Conservation (phyloP, 2,888 invertebrate species). For the Nowickia ferox region DNA sequence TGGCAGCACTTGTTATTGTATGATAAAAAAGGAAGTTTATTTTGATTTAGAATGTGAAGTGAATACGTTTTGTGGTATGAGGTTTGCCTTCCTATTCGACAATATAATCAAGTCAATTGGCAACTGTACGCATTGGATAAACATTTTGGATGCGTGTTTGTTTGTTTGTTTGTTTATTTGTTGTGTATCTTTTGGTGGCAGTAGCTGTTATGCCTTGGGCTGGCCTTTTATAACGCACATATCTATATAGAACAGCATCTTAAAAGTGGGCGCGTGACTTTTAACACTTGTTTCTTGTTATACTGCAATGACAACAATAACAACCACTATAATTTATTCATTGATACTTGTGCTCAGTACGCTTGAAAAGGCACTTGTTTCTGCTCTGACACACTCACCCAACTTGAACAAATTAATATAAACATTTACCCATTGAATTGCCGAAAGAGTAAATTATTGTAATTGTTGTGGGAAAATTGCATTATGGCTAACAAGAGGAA, state of each 20-base stretch:
- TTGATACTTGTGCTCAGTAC: constrained; percentile 75
- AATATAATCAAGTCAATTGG: constrained; percentile 82
- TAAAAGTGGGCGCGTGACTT: constrained; percentile 79
- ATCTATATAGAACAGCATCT: constrained; percentile 35
- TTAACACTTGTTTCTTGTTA: constrained; percentile 79
- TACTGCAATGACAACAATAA: constrained; percentile 64
- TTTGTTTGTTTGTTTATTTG: constrained; percentile 43
- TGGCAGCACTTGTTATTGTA: constrained; percentile 67
- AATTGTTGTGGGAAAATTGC: constrained; percentile 70
- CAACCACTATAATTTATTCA: constrained; percentile 79
- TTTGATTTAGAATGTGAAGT: constrained; percentile 28
- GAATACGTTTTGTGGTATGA: constrained; percentile 25
- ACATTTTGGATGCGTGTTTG: constrained; percentile 47
- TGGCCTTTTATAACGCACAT: constrained; percentile 9
- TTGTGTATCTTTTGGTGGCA: constrained; percentile 63
- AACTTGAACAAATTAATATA: constrained; percentile 61
- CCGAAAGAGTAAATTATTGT: constrained; percentile 48
- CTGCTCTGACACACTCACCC: constrained; percentile 39
- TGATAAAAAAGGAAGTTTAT: constrained; percentile 34
- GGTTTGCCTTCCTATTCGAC: constrained; percentile 72
- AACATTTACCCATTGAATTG: constrained; percentile 14
- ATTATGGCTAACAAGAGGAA: constrained; percentile 17
- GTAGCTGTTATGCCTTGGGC: constrained; percentile 9
- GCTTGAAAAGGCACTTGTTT: constrained; percentile 59
- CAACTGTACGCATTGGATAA: constrained; percentile 71